Base-by-base conservation (phyloP, 2,888 invertebrate genomes). In the Phasia obesa region DNA sequence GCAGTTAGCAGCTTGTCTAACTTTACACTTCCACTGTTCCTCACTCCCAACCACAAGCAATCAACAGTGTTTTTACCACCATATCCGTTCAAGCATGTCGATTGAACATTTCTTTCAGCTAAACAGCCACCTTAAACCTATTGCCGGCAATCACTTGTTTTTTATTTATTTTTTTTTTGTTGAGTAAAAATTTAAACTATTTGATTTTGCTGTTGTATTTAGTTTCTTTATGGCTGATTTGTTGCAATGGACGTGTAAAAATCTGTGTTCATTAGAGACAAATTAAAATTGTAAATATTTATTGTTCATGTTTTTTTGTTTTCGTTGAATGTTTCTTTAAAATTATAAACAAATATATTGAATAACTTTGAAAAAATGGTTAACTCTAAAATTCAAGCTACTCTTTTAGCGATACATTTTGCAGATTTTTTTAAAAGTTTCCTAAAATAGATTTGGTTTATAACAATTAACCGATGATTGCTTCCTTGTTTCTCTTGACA, bases 201-300 rank as follows among this genome's bases (percentile, higher is more conserved):
- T 55, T 25, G 25, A 25, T 60, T 49, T 67, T 42, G 15, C 51
- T 60, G 67, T 69, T 73, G 51, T n/a, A 53, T 67, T 27, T 31
- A n/a, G 13, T 69, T 74, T 55, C 44, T 78, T 75, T 27, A 71
- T 60, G 74, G 79, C 15, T 53, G 81, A 82, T 53, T 67, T 77
- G 67, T 71, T 77, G 60, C 60, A 49, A n/a, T 62, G 47, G 42
- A 85, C 83, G 84, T 84, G 81, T 74, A 83, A 84, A 81, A 83
- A 83, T 85, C 53, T 59, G 23, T 84, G 85, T 85, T 83, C 81
- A 84, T 84, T 85, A 83, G 65, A 81, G 79, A 79, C 78, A 71
- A 83, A 71, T 75, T 79, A 83, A 83, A 83, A 75, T 83, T 65
- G 53, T 62, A 71, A 79, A 70, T 53, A 79, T 67, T 83, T 25